Evolutionary conservation across 2,888 invertebrate species (phyloP).

Genomic region (Diplazon laetatorius): DNA sequence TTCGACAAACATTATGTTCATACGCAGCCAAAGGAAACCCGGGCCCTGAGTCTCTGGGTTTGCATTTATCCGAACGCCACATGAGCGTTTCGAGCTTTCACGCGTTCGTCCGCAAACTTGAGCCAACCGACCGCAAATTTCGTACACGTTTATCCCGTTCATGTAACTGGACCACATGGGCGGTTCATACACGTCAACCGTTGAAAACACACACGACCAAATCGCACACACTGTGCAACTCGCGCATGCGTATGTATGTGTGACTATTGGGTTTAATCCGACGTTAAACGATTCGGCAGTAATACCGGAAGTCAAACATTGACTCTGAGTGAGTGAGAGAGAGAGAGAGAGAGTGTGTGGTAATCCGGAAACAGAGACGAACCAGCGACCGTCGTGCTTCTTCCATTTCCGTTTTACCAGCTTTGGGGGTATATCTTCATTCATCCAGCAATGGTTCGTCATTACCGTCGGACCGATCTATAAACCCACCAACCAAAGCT

Average conservation of each 20-base stretch:
- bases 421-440: conserved; percentile 34
- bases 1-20: conserved; percentile 47
- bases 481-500: no score
- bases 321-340: conserved; percentile 15
- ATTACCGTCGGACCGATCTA: not conserved
- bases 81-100: conserved; percentile 39
- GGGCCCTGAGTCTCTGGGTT: not conserved
- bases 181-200: conserved; percentile 25
- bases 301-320: conserved; percentile 49
- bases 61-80: conserved; percentile 1
- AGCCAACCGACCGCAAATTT: conserved; percentile 60
- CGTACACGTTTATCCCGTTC: conserved; percentile 52
- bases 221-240: not conserved
- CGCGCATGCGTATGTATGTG: conserved; percentile 1
- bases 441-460: conserved; percentile 33
- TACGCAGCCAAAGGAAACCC: conserved; percentile 18
- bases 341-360: not conserved
- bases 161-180: conserved; percentile 51
- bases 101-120: conserved; percentile 54
- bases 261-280: conserved; percentile 30
- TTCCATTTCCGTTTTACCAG: conserved; percentile 14
- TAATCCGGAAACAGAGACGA: conserved; percentile 7
- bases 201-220: not conserved
- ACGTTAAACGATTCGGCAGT: conserved; percentile 52
- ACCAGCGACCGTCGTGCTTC: conserved; percentile 8